These are phyloP conservation scores for Ctena decussata DNA, from an alignment of 2,888 invertebrate species.

Conservation along the genomic window DNA sequence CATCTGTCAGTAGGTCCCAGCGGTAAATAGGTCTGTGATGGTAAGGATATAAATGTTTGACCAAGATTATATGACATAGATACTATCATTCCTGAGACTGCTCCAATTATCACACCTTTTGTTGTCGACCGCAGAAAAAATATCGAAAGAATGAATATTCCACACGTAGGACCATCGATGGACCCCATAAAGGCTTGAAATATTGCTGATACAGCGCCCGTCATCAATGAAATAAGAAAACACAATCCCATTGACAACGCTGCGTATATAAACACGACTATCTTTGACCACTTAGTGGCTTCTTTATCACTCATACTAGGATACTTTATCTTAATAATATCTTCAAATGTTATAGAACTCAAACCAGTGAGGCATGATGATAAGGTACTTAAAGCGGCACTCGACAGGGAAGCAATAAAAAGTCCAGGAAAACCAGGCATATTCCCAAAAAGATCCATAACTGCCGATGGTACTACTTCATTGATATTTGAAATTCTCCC, in stretches of 20 bases:
- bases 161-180: conserved; percentile 43
- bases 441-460: conserved; percentile 35
- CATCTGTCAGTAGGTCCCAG: conserved; percentile 40
- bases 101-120: conserved; percentile 39
- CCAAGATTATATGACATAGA: conserved; percentile 36
- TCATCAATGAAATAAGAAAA: conserved; percentile 28
- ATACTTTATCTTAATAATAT: conserved; percentile 15
- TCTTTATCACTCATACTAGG: conserved; percentile 14
- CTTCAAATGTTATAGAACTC: conserved; percentile 33
- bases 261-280: conserved; percentile 24
- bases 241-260: conserved; percentile 24
- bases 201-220: conserved; percentile 18
- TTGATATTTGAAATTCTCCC: conserved; percentile 35
- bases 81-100: conserved; percentile 25
- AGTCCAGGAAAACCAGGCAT: conserved; percentile 47
- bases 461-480: conserved; percentile 35
- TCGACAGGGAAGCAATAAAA: conserved; percentile 46
- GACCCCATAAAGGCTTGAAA: conserved; percentile 27
- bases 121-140: conserved; percentile 31
- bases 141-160: conserved; percentile 37
- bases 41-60: conserved; percentile 11
- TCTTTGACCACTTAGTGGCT: conserved; percentile 17
- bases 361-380: conserved; percentile 48
- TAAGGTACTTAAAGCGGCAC: conserved; percentile 56
- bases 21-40: conserved; percentile 2